Conservation (phyloP, 1,140 invertebrate genomes). For the Pseudomyrmex cubaensis region DNA sequence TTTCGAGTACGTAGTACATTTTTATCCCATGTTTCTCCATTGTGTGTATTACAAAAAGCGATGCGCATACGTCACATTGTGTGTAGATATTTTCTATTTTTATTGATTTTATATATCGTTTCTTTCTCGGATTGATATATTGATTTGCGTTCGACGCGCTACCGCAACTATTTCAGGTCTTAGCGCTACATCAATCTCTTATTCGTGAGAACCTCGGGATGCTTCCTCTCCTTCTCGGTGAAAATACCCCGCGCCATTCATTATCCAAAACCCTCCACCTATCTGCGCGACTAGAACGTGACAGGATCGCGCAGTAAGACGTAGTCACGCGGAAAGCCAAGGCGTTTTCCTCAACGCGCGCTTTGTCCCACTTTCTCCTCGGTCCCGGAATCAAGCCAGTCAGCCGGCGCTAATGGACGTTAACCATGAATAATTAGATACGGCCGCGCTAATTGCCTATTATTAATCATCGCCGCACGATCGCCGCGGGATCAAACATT, state of each 20-base stretch:
- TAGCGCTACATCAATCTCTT: slow-evolving; percentile 22
- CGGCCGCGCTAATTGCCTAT: slow-evolving; percentile 70
- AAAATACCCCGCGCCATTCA: slow-evolving; percentile 22
- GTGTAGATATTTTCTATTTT: background rate
- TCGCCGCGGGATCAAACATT: slow-evolving; percentile 64
- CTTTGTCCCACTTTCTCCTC: slow-evolving; percentile 24
- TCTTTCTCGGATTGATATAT: background rate
- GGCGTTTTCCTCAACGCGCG: slow-evolving; percentile 8
- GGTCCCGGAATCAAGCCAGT: slow-evolving; percentile 24
- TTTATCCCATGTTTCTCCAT: background rate
- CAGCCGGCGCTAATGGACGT: slow-evolving; percentile 63
- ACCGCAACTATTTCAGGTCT: background rate
- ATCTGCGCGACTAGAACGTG: slow-evolving; percentile 5
- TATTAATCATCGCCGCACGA: slow-evolving; percentile 70
- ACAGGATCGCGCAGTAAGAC: slow-evolving; percentile 34
- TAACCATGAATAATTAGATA: slow-evolving; percentile 75
- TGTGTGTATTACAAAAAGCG: background rate
- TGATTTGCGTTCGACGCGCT: background rate
- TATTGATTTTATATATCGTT: background rate
- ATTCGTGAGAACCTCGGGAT: background rate
- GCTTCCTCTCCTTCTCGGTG: too few relatives aligned
- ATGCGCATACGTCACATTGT: background rate
- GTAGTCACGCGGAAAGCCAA: slow-evolving; percentile 32
- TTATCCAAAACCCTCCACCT: slow-evolving; percentile 25
- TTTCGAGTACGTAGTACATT: background rate